A percentile compares a stretch with the other conserved stretches of the same genome.
Evolutionary conservation across 1,140 invertebrate species (phyloP).

Genomic region (Drosophila nikananu): DNA sequence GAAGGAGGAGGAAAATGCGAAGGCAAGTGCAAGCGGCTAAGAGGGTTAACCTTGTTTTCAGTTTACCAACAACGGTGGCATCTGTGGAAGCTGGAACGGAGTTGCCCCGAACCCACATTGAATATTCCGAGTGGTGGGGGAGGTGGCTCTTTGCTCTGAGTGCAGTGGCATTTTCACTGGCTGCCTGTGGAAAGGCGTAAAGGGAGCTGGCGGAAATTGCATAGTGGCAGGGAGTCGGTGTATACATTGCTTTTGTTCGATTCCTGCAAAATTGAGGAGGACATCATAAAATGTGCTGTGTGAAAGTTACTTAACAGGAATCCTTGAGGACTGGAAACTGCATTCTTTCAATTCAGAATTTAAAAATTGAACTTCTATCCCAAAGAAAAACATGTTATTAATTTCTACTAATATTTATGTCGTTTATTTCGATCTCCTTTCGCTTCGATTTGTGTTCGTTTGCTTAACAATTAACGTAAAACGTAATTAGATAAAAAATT

Average conservation of each 20-base stretch:
- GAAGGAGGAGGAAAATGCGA: not conserved
- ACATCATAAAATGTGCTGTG: constrained; percentile 10
- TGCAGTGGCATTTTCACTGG: constrained; percentile 15
- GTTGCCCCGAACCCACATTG: not conserved
- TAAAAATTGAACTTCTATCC: too few species aligned
- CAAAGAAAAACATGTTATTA: too few species aligned
- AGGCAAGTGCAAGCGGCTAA: constrained; percentile 9
- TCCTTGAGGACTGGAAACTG: not conserved
- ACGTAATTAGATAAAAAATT: constrained; percentile 60
- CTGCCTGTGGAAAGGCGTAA: not conserved
- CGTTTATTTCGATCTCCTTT: constrained; percentile 41
- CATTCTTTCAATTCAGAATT: not conserved
- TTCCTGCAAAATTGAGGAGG: constrained; percentile 15
- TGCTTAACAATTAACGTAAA: constrained; percentile 63
- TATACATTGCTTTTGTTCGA: constrained; percentile 23
- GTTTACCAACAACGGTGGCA: constrained; percentile 11
- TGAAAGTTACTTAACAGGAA: constrained; percentile 1
- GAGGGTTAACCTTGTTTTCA: constrained; percentile 31
- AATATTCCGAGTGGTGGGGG: constrained; percentile 26
- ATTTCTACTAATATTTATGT: constrained; percentile 33
- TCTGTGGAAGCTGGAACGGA: constrained; percentile 9
- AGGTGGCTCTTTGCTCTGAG: constrained; percentile 10
- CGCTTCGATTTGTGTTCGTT: constrained; percentile 61
- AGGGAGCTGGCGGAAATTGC: constrained; percentile 37
- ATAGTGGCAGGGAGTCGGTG: constrained; percentile 5